A percentile compares a stretch with the other conserved stretches of the same genome.
These are phyloP conservation scores for Drosophila mimetica DNA, from an alignment of 2,888 invertebrate genomes.

Conservation along the genomic window DNA sequence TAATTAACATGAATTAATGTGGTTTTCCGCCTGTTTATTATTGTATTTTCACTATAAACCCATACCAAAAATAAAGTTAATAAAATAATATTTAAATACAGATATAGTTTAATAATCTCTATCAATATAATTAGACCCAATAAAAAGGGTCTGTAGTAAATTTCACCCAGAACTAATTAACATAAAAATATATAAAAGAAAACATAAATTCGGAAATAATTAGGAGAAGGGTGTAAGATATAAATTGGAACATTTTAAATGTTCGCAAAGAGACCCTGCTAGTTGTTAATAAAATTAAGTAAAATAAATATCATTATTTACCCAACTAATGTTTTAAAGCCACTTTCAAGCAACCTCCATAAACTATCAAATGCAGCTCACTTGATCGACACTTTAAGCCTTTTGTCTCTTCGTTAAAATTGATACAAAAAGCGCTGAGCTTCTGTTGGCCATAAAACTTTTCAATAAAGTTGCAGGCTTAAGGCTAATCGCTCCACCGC, in stretches of 20 bases:
- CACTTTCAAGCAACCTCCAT: neutral
- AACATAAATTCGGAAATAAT: too few relatives aligned
- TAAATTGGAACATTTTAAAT: too few relatives aligned
- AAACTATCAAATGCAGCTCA: constrained; percentile 26
- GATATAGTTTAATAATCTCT: too few relatives aligned
- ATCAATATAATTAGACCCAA: too few relatives aligned
- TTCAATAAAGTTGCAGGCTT: constrained; percentile 68
- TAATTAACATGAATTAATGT: neutral
- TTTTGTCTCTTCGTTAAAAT: constrained; percentile 25
- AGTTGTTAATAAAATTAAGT: neutral
- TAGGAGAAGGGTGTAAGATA: too few relatives aligned
- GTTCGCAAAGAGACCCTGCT: too few relatives aligned
- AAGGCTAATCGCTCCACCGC: constrained; percentile 56
- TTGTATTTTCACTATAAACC: neutral
- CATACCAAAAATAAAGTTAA: neutral
- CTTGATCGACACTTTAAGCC: constrained; percentile 35
- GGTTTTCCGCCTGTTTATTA: neutral
- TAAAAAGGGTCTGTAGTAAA: too few relatives aligned
- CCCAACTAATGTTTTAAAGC: neutral
- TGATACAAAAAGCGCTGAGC: constrained; percentile 30
- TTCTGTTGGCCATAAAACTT: constrained; percentile 42
- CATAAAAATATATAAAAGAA: too few relatives aligned
- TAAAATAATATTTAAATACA: too few relatives aligned
- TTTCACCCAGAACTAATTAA: too few relatives aligned
- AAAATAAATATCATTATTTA: neutral